These are phyloP conservation scores for Zoanthus sansibaricus DNA, from an alignment of 92 coral and sea anemone genomes.

Conservation along the genomic window DNA sequence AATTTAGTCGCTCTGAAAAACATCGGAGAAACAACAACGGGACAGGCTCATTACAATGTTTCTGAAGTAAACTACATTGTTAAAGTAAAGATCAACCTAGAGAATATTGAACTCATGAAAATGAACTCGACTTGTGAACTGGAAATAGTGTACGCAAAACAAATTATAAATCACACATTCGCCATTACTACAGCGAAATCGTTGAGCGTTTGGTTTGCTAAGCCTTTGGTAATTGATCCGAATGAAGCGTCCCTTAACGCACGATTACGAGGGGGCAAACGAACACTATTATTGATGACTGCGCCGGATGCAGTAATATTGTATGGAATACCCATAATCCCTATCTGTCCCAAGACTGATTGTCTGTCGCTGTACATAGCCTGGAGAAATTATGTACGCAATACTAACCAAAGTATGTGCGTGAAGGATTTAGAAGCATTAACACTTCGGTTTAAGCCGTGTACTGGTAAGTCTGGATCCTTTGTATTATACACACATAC, in stretches of 20 bases:
- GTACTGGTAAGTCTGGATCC: constrained; percentile 19
- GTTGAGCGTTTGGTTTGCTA: constrained; percentile 18
- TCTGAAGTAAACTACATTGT: constrained; percentile 1
- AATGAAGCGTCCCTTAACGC: background rate
- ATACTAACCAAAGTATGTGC: constrained; percentile 22
- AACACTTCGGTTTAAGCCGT: constrained; percentile 30
- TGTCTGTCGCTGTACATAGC: background rate
- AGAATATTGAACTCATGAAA: background rate
- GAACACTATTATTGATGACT: background rate
- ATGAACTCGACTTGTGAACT: constrained; percentile 8
- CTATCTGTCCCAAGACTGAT: constrained; percentile 1
- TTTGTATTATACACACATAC: no score
- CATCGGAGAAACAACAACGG: background rate
- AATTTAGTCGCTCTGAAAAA: constrained; percentile 1
- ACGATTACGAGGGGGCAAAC: background rate
- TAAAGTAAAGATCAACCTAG: constrained; percentile 2
- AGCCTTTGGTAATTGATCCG: background rate
- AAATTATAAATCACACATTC: background rate
- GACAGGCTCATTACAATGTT: background rate
- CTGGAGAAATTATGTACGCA: background rate
- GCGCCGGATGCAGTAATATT: background rate
- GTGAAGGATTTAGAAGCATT: background rate
- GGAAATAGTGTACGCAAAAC: background rate
- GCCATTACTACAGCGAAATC: background rate
- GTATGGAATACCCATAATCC: constrained; percentile 12